Evolutionary conservation across 2,797 vertebrate species (phyloP).

Genomic region (Telmatherina bonti): DNA sequence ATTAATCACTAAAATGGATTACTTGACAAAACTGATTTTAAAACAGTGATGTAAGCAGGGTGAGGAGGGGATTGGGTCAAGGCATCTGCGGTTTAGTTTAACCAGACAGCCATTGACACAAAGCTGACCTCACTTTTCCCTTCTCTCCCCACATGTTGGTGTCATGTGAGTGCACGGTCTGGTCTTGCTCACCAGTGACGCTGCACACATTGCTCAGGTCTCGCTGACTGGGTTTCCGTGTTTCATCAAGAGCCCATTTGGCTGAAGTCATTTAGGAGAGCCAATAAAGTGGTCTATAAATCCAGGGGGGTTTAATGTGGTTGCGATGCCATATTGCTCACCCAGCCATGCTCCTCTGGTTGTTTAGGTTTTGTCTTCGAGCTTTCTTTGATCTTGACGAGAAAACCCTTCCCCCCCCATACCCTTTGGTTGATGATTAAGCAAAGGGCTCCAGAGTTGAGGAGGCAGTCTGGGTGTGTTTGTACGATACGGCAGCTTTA

Average conservation of each 20-base stretch:
- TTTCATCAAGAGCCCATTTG: slow-evolving; percentile 65
- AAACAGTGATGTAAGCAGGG: neutral
- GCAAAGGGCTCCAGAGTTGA: slow-evolving; percentile 59
- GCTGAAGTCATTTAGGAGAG: slow-evolving; percentile 51
- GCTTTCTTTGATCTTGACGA: slow-evolving; percentile 58
- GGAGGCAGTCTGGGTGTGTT: slow-evolving; percentile 33
- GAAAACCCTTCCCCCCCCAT: slow-evolving; percentile 21
- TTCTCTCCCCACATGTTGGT: slow-evolving; percentile 4
- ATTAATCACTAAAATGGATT: slow-evolving; percentile 32
- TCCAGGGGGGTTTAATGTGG: slow-evolving; percentile 55
- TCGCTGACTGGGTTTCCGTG: slow-evolving; percentile 8
- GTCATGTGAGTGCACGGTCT: slow-evolving; percentile 35
- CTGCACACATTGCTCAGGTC: slow-evolving; percentile 14
- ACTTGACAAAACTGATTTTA: slow-evolving; percentile 10
- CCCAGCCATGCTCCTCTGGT: slow-evolving; percentile 42
- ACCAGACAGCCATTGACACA: slow-evolving; percentile 33
- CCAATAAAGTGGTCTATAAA: slow-evolving; percentile 68
- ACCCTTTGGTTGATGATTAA: slow-evolving; percentile 45
- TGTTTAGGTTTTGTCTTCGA: slow-evolving; percentile 50
- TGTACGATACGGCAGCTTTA: neutral
- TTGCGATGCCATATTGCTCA: slow-evolving; percentile 43
- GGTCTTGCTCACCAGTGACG: slow-evolving; percentile 43
- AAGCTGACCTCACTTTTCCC: slow-evolving; percentile 23
- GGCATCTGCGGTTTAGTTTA: slow-evolving; percentile 26
- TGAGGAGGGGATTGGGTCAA: neutral